Percentiles rank a stretch among this genome's conserved stretches.
phyloP scores from a whole-genome alignment of 2,888 invertebrate genomes.

The Hipparchia semele region DNA sequence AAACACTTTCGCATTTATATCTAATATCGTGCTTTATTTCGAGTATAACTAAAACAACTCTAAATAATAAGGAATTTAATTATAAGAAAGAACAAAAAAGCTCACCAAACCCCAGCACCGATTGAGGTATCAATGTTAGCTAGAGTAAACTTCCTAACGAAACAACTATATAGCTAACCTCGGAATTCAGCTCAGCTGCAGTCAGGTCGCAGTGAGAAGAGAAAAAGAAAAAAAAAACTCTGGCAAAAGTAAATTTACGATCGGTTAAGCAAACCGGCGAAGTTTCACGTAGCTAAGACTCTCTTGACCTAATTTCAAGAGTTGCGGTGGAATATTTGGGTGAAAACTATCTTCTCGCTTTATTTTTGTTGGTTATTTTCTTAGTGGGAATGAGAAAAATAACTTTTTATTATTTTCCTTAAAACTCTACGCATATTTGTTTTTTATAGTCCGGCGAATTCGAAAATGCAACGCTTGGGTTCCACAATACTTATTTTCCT shows the following conservation, averaged over 20 bases:
- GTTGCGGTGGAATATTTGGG: constrained; percentile 23
- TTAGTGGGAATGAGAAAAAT: constrained; percentile 17
- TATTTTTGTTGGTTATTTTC: constrained; percentile 23
- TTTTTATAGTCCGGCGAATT: constrained; percentile 10
- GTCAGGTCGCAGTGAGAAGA: constrained; percentile 22
- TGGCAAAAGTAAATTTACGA: constrained; percentile 29
- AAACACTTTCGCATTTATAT: too few species aligned
- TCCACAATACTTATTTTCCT: constrained; percentile 5
- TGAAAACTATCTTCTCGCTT: constrained; percentile 25
- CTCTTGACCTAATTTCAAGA: constrained; percentile 32
- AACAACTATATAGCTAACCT: constrained; percentile 24
- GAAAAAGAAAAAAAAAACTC: constrained; percentile 26
- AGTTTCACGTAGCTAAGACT: constrained; percentile 29
- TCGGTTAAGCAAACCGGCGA: constrained; percentile 29
- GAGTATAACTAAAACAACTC: background rate
- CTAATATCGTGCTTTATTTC: too few species aligned
- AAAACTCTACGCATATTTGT: constrained; percentile 14
- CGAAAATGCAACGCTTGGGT: constrained; percentile 10
- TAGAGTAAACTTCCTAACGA: constrained; percentile 22
- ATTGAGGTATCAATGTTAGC: constrained; percentile 20
- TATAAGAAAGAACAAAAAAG: constrained; percentile 5
- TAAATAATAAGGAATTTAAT: background rate
- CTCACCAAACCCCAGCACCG: background rate
- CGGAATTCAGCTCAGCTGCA: constrained; percentile 30
- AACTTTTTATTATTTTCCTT: constrained; percentile 19